phyloP scores from a whole-genome alignment of 2,888 invertebrate species.

The Nysson spinosus region DNA sequence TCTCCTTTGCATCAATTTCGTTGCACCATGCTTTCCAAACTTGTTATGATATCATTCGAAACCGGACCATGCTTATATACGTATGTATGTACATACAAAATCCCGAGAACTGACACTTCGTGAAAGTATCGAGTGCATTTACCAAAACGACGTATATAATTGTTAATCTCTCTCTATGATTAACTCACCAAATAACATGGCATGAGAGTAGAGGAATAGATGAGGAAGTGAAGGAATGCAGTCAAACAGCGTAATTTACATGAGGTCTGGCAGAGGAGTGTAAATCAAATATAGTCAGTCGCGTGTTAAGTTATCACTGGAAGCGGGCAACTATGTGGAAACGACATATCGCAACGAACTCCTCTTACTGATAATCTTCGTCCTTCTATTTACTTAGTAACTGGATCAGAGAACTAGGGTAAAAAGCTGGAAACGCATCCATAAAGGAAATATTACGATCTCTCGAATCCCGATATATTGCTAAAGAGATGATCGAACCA shows the following conservation, averaged over 20 bases:
- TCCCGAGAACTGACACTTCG: not conserved
- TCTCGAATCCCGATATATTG: too few relatives aligned
- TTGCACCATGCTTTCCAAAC: too few relatives aligned
- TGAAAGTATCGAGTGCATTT: not conserved
- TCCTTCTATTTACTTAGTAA: not conserved
- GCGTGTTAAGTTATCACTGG: slow-evolving; percentile 7
- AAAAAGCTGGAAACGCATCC: too few relatives aligned
- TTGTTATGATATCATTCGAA: not conserved
- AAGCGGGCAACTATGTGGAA: slow-evolving; percentile 5
- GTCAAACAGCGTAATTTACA: slow-evolving; percentile 5
- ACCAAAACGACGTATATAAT: slow-evolving; percentile 4
- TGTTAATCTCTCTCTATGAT: slow-evolving; percentile 10
- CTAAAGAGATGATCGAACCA: too few relatives aligned
- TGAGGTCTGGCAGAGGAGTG: slow-evolving; percentile 6
- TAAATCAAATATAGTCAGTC: slow-evolving; percentile 1
- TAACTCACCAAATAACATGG: slow-evolving; percentile 3
- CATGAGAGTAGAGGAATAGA: not conserved
- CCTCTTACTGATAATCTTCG: not conserved
- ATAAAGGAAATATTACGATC: too few relatives aligned
- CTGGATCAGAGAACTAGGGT: slow-evolving; percentile 1
- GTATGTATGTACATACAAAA: not conserved
- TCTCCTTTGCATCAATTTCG: too few relatives aligned
- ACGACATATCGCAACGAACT: not conserved
- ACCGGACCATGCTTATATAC: not conserved
- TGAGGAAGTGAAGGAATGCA: not conserved